phyloP scores from a whole-genome alignment of 2,113 vertebrate species.

The Elachura formosa region DNA sequence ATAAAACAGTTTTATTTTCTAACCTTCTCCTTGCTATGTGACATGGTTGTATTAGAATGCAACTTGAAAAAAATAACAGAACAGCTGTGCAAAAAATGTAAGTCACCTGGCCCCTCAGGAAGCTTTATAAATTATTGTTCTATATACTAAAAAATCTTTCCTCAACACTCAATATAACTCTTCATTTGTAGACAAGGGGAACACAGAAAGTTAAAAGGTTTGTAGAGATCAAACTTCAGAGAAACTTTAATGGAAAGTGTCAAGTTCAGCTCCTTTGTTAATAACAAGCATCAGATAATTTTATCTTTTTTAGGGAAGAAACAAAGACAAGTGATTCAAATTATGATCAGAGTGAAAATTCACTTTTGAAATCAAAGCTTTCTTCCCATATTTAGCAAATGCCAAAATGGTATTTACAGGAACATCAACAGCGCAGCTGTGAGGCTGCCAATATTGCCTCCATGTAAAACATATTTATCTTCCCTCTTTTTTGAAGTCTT shows the following conservation, averaged over 20 bases:
- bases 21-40: not conserved
- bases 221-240: not conserved
- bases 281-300: not conserved
- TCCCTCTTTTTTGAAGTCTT: not conserved
- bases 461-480: not conserved
- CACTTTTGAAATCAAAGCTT: not conserved
- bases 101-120: not conserved
- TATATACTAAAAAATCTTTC: not conserved
- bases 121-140: not conserved
- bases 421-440: not conserved
- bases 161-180: not conserved
- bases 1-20: not conserved
- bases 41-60: not conserved
- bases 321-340: not conserved
- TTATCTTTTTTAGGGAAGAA: not conserved
- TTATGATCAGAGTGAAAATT: not conserved
- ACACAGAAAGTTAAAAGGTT: not conserved
- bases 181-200: not conserved
- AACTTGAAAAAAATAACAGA: not conserved
- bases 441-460: not conserved
- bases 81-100: not conserved
- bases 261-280: not conserved
- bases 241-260: not conserved
- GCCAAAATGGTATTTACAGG: not conserved
- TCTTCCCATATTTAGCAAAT: conserved; percentile 3